Conservation (phyloP, 1,140 invertebrate species). For the Listronotus bonariensis region DNA sequence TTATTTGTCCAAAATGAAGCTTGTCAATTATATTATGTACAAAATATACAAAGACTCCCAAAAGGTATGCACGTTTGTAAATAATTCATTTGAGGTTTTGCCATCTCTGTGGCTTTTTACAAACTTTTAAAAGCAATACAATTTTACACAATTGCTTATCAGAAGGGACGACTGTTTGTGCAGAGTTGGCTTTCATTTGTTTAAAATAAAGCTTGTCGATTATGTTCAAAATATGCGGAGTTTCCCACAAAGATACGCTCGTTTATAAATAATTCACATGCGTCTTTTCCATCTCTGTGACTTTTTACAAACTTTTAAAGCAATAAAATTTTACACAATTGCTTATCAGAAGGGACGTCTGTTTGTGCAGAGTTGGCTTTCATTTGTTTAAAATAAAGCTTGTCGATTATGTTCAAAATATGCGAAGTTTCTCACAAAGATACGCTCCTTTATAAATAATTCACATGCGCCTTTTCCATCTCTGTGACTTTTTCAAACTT, state of each 20-base stretch:
- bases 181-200: too few relatives aligned
- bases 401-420: too few relatives aligned
- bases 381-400: too few relatives aligned
- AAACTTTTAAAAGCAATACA: background rate
- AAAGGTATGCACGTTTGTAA: too few relatives aligned
- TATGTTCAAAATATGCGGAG: too few relatives aligned
- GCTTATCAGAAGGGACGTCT: background rate
- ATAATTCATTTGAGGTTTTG: slow-evolving; percentile 20
- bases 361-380: too few relatives aligned
- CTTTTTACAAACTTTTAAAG: background rate
- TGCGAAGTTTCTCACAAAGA: too few relatives aligned
- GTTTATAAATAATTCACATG: slow-evolving; percentile 1
- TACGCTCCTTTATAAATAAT: slow-evolving; percentile 4
- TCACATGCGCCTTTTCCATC: background rate
- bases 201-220: too few relatives aligned
- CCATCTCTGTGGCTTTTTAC: slow-evolving; percentile 13
- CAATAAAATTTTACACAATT: slow-evolving; percentile 1
- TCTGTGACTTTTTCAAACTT: background rate
- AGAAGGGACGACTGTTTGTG: too few relatives aligned
- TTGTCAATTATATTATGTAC: too few relatives aligned
- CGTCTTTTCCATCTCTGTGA: background rate
- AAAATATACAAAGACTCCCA: too few relatives aligned
- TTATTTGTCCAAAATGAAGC: too few relatives aligned
- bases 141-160: background rate
- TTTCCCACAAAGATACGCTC: slow-evolving; percentile 23